Conservation (phyloP, 2,797 vertebrate genomes). For the Cyclura pinguis region DNA sequence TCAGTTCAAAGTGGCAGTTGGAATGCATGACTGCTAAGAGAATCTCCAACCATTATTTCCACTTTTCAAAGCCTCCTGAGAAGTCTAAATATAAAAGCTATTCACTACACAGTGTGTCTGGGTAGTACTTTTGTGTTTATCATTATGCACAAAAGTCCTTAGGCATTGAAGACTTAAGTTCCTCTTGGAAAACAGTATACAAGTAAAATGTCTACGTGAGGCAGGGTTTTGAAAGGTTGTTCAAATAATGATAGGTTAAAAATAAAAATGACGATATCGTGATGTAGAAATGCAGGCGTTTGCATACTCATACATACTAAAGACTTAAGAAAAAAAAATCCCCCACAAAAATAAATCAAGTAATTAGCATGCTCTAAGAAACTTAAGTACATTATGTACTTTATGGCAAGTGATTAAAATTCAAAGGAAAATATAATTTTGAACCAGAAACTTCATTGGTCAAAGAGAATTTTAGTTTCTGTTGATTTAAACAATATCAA, state of each 20-base stretch:
- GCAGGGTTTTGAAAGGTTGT: neutral
- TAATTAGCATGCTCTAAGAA: neutral
- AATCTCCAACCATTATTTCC: slow-evolving; percentile 2
- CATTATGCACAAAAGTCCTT: neutral
- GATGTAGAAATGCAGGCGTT: neutral
- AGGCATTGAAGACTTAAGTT: neutral
- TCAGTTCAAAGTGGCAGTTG: neutral
- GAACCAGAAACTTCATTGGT: neutral
- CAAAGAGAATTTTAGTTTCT: neutral
- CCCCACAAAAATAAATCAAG: neutral
- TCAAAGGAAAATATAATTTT: neutral
- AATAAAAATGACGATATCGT: neutral
- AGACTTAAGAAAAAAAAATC: neutral
- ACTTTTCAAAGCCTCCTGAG: neutral
- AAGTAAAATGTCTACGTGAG: neutral
- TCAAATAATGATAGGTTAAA: neutral
- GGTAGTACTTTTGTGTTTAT: neutral
- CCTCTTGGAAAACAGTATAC: neutral
- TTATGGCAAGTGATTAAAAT: neutral
- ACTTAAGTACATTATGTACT: neutral
- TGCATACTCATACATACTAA: neutral
- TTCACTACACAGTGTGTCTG: neutral
- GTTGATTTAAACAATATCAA: neutral
- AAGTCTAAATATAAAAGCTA: neutral
- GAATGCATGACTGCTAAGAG: neutral